Evolutionary conservation across 2,888 invertebrate species (phyloP).

Genomic region (Pocota personata): DNA sequence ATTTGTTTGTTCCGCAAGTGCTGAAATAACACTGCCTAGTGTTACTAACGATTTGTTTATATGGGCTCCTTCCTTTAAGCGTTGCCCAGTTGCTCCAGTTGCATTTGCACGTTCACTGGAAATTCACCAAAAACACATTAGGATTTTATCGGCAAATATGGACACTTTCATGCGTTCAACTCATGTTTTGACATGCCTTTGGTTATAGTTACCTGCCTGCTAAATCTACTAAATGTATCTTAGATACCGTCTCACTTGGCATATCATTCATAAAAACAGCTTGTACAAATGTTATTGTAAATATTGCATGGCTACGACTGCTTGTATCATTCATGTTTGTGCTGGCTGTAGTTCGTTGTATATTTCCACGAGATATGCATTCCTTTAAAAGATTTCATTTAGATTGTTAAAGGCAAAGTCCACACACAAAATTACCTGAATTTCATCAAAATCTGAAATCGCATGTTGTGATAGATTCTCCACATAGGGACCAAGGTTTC

Average conservation of each 20-base stretch:
- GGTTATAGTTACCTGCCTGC: conserved; percentile 88
- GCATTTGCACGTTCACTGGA: conserved; percentile 93
- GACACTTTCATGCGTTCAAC: background rate
- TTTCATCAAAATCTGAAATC: conserved; percentile 93
- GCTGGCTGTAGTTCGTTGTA: conserved; percentile 92
- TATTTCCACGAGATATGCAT: conserved; percentile 91
- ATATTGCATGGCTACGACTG: conserved; percentile 95
- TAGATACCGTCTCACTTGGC: conserved; percentile 95
- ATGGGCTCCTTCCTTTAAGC: conserved; percentile 94
- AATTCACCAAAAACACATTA: background rate
- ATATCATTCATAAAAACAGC: conserved; percentile 93
- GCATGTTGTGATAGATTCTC: conserved; percentile 93
- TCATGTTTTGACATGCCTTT: background rate
- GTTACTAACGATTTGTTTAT: conserved; percentile 96
- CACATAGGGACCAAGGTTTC: conserved; percentile 92
- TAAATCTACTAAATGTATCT: conserved; percentile 94
- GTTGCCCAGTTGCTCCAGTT: conserved; percentile 94
- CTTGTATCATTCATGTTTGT: conserved; percentile 97
- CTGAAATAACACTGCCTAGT: conserved; percentile 93
- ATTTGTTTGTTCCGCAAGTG: conserved; percentile 87
- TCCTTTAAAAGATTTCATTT: conserved; percentile 83
- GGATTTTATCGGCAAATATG: background rate
- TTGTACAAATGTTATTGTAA: conserved; percentile 95
- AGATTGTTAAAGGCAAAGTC: background rate
- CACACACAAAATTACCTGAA: conserved; percentile 85